These are phyloP conservation scores for Orientallactaga sibirica DNA, from an alignment of 2,797 vertebrate species.

Conservation along the genomic window DNA sequence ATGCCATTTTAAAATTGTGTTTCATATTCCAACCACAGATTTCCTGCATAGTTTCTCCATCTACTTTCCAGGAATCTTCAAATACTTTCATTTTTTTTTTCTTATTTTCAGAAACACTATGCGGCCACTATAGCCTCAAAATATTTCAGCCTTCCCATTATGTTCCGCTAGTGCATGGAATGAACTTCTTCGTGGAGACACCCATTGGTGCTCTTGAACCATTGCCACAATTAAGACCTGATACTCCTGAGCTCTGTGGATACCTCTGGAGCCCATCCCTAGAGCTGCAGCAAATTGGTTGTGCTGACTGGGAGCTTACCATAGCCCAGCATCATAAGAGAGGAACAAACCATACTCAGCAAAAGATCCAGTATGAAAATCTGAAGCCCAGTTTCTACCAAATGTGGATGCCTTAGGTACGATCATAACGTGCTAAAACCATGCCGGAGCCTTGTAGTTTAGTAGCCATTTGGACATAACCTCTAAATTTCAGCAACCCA, in stretches of 20 bases:
- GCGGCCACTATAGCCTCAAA: not conserved
- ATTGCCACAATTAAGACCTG: slow-evolving; percentile 50
- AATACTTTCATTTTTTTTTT: not conserved
- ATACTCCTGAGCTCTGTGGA: not conserved
- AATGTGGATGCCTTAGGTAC: not conserved
- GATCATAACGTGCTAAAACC: not conserved
- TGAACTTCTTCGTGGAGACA: slow-evolving; percentile 4
- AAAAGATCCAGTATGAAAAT: not conserved
- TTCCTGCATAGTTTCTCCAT: not conserved
- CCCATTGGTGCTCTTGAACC: not conserved
- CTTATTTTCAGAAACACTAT: not conserved
- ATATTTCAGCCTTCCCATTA: slow-evolving; percentile 9
- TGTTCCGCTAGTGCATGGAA: not conserved
- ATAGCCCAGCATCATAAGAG: not conserved
- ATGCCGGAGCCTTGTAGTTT: not conserved
- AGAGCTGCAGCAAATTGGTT: too few species aligned
- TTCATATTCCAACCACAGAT: slow-evolving; percentile 27
- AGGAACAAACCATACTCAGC: not conserved
- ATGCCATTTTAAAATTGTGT: slow-evolving; percentile 12
- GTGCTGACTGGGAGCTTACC: not conserved
- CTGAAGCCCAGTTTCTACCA: not conserved
- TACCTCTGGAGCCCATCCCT: not conserved
- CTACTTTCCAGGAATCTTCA: not conserved
- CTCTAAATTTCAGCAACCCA: not conserved
- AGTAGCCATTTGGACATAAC: not conserved